These are phyloP conservation scores for Amblyopsis hoosieri DNA, from an alignment of 2,797 vertebrate genomes.

Conservation along the genomic window DNA sequence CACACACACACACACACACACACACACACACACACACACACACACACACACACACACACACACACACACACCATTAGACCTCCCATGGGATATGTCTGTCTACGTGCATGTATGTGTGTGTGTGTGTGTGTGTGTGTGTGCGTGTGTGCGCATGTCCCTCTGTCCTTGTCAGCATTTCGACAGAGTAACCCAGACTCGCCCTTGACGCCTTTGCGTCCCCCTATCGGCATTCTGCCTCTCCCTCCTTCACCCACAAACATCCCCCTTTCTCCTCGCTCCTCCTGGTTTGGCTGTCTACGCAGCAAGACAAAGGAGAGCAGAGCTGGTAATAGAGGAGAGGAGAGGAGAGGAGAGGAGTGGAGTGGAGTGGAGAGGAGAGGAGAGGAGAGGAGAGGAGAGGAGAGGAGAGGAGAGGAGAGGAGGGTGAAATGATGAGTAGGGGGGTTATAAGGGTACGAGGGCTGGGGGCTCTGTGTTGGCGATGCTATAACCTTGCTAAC, in stretches of 20 bases:
- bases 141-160: slow-evolving; percentile 43
- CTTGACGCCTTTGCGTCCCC: slow-evolving; percentile 31
- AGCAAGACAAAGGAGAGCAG: no score
- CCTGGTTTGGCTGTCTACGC: not conserved
- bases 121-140: slow-evolving; percentile 25
- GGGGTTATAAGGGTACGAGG: slow-evolving; percentile 20
- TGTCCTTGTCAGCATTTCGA: slow-evolving; percentile 77
- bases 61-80: no score
- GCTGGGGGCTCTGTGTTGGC: not conserved
- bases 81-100: no score
- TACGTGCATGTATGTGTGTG: slow-evolving; percentile 17
- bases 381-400: slow-evolving; percentile 26
- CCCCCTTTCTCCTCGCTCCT: not conserved
- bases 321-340: slow-evolving; percentile 47
- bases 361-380: slow-evolving; percentile 27
- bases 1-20: slow-evolving; percentile 10
- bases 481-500: slow-evolving; percentile 33
- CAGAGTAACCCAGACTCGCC: slow-evolving; percentile 67
- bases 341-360: slow-evolving; percentile 12
- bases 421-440: slow-evolving; percentile 38
- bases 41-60: not conserved
- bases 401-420: slow-evolving; percentile 7
- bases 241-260: slow-evolving; percentile 44
- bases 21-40: slow-evolving; percentile 2
- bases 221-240: slow-evolving; percentile 29